Base-by-base conservation (phyloP, 2,113 vertebrate genomes). In the Maccullochella peelii region DNA sequence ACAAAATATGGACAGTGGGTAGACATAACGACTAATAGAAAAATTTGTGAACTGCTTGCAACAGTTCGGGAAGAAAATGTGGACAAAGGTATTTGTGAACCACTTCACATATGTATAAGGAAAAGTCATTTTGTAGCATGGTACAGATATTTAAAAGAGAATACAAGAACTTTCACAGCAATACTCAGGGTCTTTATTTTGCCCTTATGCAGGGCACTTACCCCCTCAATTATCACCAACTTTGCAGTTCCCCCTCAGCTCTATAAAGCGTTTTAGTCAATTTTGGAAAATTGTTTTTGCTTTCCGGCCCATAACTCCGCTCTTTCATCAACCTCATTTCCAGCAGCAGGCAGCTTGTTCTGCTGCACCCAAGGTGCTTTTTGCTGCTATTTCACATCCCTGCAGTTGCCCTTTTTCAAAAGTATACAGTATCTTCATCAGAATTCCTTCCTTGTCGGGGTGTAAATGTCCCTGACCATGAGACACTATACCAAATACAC, bases 1-100 rank as follows among this genome's bases (percentile, higher is more conserved):
- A 82, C 10, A 87, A 66, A 72, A 55, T 15, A 71, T 54, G 58
- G 30, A 54, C 6, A 38, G 69, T 15, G 6, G 36, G 55, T 25
- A 10, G 54, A 49, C 40, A 23, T 18, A 21, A 38, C 4, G 11
- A 63, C n/a, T 42, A 44, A 42, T 6, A 42, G 5, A 58, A 38
- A 8, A 21, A 74, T 25, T 44, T 27, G 4, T 1, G 4, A 49
- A 38, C 25, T 67, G 33, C 10, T 63, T 63, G 16, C 18, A n/a
- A 40, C 50, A 57, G 33, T 20, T 8, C n/a, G 4, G 23, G 20
- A 70, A 33, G 33, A 30, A 50, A 30, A 55, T 59, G 18, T 27
- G 5, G 38, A 14, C 8, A 27, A n/a, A 65, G 47, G 33, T n/a
- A n/a, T 63, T 33, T n/a, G 33, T 40, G 8, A 20, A 27, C 73